Evolutionary conservation across 2,113 vertebrate genomes (phyloP).

Genomic region (Amblyornis subalaris): DNA sequence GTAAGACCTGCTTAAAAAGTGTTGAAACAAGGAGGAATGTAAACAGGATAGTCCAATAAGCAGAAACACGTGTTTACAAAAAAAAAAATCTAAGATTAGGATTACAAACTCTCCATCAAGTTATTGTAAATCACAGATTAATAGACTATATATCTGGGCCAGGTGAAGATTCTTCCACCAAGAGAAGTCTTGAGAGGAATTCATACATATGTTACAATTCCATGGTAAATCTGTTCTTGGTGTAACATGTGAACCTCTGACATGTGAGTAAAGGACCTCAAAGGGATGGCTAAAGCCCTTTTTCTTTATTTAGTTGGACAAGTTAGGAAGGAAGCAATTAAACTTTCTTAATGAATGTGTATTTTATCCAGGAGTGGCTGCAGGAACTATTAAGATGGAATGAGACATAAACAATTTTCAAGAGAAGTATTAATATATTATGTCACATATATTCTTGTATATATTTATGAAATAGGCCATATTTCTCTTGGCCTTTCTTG

Average conservation of each 20-base stretch:
- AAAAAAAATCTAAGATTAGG: background rate
- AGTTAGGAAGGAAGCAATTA: background rate
- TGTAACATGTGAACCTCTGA: background rate
- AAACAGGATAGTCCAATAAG: background rate
- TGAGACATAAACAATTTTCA: background rate
- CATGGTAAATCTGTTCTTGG: background rate
- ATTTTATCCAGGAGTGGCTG: background rate
- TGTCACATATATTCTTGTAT: background rate
- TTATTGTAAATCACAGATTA: background rate
- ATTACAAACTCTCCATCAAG: background rate
- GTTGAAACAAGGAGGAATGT: background rate
- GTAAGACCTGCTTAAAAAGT: background rate
- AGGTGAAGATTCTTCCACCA: background rate
- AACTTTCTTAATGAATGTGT: background rate
- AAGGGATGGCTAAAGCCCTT: background rate
- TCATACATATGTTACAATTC: background rate
- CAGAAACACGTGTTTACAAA: background rate
- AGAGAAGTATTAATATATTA: background rate
- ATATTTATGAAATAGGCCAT: background rate
- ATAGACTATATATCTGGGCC: background rate
- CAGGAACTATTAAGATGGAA: background rate
- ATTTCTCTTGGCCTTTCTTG: background rate
- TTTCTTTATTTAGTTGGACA: background rate
- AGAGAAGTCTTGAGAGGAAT: background rate
- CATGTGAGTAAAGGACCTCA: background rate